Percentiles rank a stretch among this genome's conserved stretches.
These are phyloP conservation scores for Strigamia maritima DNA, from an alignment of 2,888 invertebrate genomes.

Conservation along the genomic window DNA sequence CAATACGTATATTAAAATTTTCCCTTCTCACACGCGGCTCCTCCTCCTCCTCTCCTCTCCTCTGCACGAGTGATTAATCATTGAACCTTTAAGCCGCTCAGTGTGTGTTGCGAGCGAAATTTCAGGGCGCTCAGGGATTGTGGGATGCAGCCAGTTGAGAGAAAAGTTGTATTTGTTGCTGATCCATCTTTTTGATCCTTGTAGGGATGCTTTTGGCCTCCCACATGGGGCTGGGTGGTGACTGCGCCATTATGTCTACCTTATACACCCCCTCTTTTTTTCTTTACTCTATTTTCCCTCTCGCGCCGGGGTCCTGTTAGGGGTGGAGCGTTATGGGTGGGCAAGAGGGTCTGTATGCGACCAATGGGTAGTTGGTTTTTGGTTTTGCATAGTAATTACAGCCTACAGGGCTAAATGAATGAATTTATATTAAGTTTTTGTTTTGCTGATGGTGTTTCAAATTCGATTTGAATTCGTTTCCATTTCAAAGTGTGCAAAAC, in stretches of 20 bases:
- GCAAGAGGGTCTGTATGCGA: neutral
- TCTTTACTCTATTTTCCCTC: neutral
- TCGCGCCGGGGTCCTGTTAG: constrained; percentile 10
- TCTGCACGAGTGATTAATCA: constrained; percentile 38
- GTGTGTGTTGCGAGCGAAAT: constrained; percentile 36
- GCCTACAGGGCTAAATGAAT: neutral
- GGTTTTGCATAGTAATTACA: neutral
- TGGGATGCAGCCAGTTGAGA: constrained; percentile 34
- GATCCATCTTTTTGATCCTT: constrained; percentile 21
- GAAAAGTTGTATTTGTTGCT: constrained; percentile 32
- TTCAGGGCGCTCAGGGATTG: constrained; percentile 32
- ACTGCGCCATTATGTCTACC: constrained; percentile 22
- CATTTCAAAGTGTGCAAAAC: neutral
- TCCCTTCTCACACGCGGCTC: constrained; percentile 19
- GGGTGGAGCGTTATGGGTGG: constrained; percentile 26
- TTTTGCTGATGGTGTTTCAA: neutral
- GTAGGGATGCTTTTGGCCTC: constrained; percentile 9
- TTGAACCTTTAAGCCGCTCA: constrained; percentile 39
- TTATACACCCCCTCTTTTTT: neutral
- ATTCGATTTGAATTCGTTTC: neutral
- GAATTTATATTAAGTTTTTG: neutral
- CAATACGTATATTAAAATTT: constrained; percentile 40
- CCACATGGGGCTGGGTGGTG: constrained; percentile 30
- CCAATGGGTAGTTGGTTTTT: neutral
- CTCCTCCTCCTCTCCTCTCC: neutral